Evolutionary conservation across 2,888 invertebrate genomes (phyloP).

Genomic region (Caenorhabditis sp.): DNA sequence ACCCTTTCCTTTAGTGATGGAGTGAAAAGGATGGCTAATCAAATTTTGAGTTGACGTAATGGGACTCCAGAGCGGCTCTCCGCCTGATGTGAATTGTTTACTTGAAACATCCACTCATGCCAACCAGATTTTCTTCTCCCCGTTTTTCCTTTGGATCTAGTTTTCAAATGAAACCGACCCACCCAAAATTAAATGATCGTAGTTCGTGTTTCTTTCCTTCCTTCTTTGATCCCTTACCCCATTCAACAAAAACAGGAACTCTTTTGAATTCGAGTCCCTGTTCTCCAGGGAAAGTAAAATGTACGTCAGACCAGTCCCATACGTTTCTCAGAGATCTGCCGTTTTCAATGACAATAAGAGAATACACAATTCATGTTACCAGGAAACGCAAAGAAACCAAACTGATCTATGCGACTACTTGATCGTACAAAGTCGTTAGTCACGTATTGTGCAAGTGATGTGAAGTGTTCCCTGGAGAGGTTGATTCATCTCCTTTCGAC

Average conservation of each 20-base stretch:
- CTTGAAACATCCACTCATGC: conserved; percentile 46
- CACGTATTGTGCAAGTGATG: too few species aligned
- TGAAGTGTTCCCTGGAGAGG: too few species aligned
- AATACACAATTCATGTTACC: too few species aligned
- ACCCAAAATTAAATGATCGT: too few species aligned
- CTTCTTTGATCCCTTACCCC: not conserved
- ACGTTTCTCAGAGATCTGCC: too few species aligned
- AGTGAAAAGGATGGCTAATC: conserved; percentile 39
- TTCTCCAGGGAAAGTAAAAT: not conserved
- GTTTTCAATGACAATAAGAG: too few species aligned
- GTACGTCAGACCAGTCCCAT: not conserved
- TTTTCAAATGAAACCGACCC: too few species aligned
- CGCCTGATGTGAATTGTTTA: conserved; percentile 40
- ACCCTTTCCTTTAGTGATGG: not conserved
- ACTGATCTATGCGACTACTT: too few species aligned
- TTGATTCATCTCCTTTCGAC: too few species aligned
- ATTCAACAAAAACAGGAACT: conserved; percentile 1
- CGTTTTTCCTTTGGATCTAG: conserved; percentile 3
- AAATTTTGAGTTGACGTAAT: conserved; percentile 57
- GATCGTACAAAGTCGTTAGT: too few species aligned
- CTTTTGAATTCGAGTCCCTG: not conserved
- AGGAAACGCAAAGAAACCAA: too few species aligned
- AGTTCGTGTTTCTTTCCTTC: too few species aligned
- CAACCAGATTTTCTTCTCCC: conserved; percentile 26
- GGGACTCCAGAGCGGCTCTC: conserved; percentile 28